A percentile compares a stretch with the other conserved stretches of the same genome.
Evolutionary conservation across 2,113 vertebrate species (phyloP).

Genomic region (Platanista minor): DNA sequence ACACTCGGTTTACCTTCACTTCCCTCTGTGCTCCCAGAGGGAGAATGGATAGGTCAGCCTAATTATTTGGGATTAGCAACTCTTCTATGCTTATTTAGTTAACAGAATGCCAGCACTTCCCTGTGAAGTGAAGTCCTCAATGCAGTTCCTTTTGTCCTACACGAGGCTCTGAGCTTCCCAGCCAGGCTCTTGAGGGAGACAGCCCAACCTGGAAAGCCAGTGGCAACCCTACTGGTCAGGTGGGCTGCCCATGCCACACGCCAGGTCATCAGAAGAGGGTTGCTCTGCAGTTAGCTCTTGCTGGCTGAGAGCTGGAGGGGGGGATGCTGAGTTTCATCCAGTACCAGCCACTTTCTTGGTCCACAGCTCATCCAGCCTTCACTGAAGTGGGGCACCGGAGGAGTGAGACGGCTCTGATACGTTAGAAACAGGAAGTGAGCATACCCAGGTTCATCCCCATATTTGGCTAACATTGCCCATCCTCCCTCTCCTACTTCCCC

Average conservation of each 20-base stretch:
- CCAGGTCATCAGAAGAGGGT: background rate
- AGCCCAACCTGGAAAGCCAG: background rate
- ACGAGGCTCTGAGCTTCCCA: background rate
- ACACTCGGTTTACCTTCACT: background rate
- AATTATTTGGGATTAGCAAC: background rate
- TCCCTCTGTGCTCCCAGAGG: background rate
- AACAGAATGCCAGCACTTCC: background rate
- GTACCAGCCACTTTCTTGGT: background rate
- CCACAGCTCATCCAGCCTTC: background rate
- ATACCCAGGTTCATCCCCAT: background rate
- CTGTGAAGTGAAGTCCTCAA: background rate
- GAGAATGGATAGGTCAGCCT: background rate
- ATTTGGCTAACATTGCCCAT: background rate
- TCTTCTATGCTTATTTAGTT: background rate
- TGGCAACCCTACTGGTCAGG: accelerated
- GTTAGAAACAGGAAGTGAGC: background rate
- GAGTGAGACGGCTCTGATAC: background rate
- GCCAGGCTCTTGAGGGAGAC: background rate
- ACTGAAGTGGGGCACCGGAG: background rate
- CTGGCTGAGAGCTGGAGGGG: background rate
- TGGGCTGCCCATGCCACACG: background rate
- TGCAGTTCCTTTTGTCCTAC: background rate
- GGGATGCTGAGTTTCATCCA: background rate
- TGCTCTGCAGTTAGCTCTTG: background rate
- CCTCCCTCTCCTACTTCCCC: background rate